Conservation (phyloP, 2,797 vertebrate genomes). For the Phrynocephalus guinanensis region DNA sequence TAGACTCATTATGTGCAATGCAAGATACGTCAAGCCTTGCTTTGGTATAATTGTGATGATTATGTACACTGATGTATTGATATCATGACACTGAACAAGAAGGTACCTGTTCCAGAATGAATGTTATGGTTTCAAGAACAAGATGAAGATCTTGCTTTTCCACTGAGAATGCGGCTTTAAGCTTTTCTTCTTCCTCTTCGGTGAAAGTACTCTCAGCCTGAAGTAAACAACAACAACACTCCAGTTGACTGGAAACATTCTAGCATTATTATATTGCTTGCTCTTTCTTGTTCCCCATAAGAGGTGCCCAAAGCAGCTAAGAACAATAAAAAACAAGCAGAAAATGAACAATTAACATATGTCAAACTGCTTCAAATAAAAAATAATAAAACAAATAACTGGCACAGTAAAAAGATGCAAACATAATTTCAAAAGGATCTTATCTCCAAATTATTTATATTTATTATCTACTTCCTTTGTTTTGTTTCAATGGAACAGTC, state of each 20-base stretch:
- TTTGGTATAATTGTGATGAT: too few relatives aligned
- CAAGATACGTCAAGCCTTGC: too few relatives aligned
- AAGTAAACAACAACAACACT: conserved; percentile 44
- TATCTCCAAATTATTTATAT: neutral
- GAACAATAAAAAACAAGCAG: neutral
- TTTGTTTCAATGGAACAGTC: neutral
- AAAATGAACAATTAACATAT: neutral
- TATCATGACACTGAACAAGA: conserved; percentile 24
- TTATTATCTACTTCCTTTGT: neutral
- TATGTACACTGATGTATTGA: neutral
- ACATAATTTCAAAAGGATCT: neutral
- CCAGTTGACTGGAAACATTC: neutral
- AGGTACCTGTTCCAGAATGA: conserved; percentile 94
- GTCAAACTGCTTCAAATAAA: neutral
- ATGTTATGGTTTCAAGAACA: conserved; percentile 90
- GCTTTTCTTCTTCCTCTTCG: conserved; percentile 94
- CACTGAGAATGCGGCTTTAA: conserved; percentile 88
- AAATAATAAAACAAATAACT: neutral
- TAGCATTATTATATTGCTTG: neutral
- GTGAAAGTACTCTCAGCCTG: conserved; percentile 92
- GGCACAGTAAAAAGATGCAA: neutral
- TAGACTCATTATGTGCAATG: too few relatives aligned
- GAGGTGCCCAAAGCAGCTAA: neutral
- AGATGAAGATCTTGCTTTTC: conserved; percentile 90
- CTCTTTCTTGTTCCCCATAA: neutral